Evolutionary conservation across 2,113 vertebrate species (phyloP).

Genomic region (Lophius piscatorius): DNA sequence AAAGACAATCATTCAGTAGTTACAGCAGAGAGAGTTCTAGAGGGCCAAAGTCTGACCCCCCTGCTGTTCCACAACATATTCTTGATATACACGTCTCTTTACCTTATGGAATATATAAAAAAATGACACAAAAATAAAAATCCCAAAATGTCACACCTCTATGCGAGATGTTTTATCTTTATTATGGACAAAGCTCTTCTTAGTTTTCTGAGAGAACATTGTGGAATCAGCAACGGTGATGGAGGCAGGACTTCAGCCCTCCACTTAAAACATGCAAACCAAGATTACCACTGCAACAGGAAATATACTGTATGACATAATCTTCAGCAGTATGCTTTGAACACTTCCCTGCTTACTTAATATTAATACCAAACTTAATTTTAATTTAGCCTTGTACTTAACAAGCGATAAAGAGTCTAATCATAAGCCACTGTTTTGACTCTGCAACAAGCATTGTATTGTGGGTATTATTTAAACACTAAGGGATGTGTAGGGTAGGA

Average conservation of each 20-base stretch:
- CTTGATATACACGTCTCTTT: neutral
- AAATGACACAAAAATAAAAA: too few relatives aligned
- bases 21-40: conserved; percentile 18
- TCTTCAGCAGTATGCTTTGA: neutral
- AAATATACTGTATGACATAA: conserved; percentile 24
- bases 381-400: neutral
- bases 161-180: too few relatives aligned
- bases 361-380: neutral
- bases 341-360: conserved; percentile 3
- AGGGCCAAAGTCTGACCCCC: conserved; percentile 25
- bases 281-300: neutral
- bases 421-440: conserved; percentile 7
- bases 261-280: conserved; percentile 52
- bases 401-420: conserved; percentile 5
- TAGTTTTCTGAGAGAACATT: conserved; percentile 1
- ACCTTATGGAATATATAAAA: too few relatives aligned
- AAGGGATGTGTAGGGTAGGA: too few relatives aligned
- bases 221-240: conserved; percentile 17
- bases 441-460: conserved; percentile 11
- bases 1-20: conserved; percentile 25
- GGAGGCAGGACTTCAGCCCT: conserved; percentile 41
- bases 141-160: too few relatives aligned
- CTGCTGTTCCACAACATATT: conserved; percentile 15
- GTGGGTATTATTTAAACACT: too few relatives aligned
- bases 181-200: neutral